These are phyloP conservation scores for Lasioglossum calceatum DNA, from an alignment of 2,888 invertebrate species.

Conservation along the genomic window DNA sequence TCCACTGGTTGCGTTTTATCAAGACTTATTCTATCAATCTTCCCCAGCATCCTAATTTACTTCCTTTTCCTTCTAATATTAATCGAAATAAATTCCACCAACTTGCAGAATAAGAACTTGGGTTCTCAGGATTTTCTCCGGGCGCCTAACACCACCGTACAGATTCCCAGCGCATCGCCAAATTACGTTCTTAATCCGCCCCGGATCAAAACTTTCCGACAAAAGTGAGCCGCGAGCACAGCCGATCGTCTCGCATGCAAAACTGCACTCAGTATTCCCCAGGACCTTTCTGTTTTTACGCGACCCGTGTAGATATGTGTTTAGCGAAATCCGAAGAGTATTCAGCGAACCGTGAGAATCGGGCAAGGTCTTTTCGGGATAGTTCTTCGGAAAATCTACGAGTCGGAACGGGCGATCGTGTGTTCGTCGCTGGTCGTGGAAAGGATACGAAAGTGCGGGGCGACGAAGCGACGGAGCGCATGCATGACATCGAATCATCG, in stretches of 20 bases:
- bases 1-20: not conserved
- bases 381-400: slow-evolving; percentile 31
- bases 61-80: not conserved
- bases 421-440: slow-evolving; percentile 31
- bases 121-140: not conserved
- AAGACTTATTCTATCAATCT: not conserved
- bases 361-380: slow-evolving; percentile 30
- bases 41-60: not conserved
- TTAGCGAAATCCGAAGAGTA: slow-evolving; percentile 36
- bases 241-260: not conserved
- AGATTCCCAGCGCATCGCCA: not conserved
- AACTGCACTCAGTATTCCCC: slow-evolving; percentile 33
- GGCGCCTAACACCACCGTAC: not conserved
- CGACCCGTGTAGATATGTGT: slow-evolving; percentile 15
- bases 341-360: slow-evolving; percentile 21
- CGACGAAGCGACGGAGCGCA: not conserved
- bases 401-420: slow-evolving; percentile 21
- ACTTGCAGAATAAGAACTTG: not conserved
- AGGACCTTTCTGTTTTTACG: not conserved
- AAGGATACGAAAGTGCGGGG: slow-evolving; percentile 53
- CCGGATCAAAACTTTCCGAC: not conserved
- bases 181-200: not conserved
- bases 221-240: not conserved
- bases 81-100: not conserved
- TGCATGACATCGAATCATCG: slow-evolving; percentile 13